Evolutionary conservation across 2,113 vertebrate species (phyloP).

Genomic region (Thalassoma bifasciatum): DNA sequence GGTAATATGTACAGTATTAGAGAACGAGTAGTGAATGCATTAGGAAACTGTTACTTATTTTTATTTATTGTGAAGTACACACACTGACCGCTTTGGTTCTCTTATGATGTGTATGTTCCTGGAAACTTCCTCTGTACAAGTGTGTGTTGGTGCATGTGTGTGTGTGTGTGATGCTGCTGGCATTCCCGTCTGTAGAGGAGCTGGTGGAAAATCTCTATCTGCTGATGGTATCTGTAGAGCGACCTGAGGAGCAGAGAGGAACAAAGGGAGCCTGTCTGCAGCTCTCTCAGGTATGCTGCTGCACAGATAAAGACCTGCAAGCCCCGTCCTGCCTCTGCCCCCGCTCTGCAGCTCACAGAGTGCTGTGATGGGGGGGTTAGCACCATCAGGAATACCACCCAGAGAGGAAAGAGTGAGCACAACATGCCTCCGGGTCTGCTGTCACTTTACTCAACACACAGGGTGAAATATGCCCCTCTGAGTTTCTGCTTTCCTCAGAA

Average conservation of each 20-base stretch:
- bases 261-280: slow-evolving; percentile 79
- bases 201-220: slow-evolving; percentile 49
- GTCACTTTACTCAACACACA: slow-evolving; percentile 61
- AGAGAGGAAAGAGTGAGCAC: slow-evolving; percentile 54
- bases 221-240: slow-evolving; percentile 65
- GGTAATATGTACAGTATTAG: no score
- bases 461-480: slow-evolving; percentile 55
- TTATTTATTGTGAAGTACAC: no score
- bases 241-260: slow-evolving; percentile 59
- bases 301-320: slow-evolving; percentile 73
- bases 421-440: slow-evolving; percentile 56
- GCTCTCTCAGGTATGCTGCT: slow-evolving; percentile 64
- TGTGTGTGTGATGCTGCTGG: slow-evolving; percentile 3
- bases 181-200: slow-evolving; percentile 64
- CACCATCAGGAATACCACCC: slow-evolving; percentile 77
- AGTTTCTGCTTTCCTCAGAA: slow-evolving; percentile 32
- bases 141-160: neutral
- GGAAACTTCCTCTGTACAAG: no score
- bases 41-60: no score
- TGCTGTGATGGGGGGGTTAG: neutral
- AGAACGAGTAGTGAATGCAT: no score
- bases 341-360: slow-evolving; percentile 29
- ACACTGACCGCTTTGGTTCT: neutral
- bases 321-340: slow-evolving; percentile 70
- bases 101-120: neutral